Base-by-base conservation (phyloP, 2,888 invertebrate genomes). In the Ochropacha duplaris region DNA sequence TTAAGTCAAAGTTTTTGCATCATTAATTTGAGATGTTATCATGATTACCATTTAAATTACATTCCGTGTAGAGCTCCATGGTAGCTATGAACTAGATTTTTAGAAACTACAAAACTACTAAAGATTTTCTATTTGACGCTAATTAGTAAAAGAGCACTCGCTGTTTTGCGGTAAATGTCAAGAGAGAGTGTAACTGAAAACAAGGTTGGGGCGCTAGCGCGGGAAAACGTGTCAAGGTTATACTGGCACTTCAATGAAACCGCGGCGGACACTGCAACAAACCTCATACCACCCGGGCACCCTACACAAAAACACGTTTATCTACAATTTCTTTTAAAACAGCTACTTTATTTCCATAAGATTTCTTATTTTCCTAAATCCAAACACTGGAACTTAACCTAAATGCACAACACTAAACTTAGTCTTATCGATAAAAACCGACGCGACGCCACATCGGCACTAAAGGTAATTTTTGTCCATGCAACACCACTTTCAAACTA, bases 141-240 rank as follows among this genome's bases (percentile, higher is more conserved):
- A 84, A 84, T 87, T 85, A 83, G 72, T 57, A 69, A 72, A 77
- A 78, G 75, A 78, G 76, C 83, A 76, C 79, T 77, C 74, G 68
- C 76, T 79, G n/a, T 79, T 82, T 84, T 84, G 81, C 80, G 81
- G 81, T 78, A 86, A 90, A 87, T 86, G 87, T 87, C 86, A 88
- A 86, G 86, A 78, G 84, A 83, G 84, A 87, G 86, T 89, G 88
- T 86, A 89, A 86, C 80, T 77, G 81, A 87, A 87, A 88, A 86
- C 86, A 88, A 90, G 88, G 87, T 85, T 83, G 82, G 75, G 79
- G 79, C 79, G 79, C 81, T 76, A 86, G 81, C 88, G 91, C 89
- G 90, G 90, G 88, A 90, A 90, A 92, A 81, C 75, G 87, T 91
- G 92, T 90, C 92, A 92, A 92, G 92, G 92, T 90, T 88, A 86